Conservation (phyloP, 2,888 invertebrate genomes). For the Melanotus villosus region DNA sequence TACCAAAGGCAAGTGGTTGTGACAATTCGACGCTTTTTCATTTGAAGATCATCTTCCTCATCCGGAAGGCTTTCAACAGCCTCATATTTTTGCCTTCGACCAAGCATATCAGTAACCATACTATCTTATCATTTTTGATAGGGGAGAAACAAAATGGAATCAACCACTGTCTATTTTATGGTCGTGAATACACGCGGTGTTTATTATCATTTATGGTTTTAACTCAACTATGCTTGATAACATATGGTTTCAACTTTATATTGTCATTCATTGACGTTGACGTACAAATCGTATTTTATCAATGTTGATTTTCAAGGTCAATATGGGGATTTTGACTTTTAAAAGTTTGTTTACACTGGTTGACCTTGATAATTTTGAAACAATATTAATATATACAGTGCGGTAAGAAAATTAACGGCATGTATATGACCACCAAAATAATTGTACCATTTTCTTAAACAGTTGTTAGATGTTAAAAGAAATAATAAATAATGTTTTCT, state of each 20-base stretch:
- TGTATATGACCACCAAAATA: too few relatives aligned
- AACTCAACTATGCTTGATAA: constrained; percentile 11
- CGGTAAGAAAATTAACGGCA: too few relatives aligned
- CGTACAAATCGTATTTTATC: not conserved
- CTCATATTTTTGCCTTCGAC: constrained; percentile 57
- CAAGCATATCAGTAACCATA: constrained; percentile 27
- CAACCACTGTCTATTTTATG: constrained; percentile 43
- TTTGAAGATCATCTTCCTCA: constrained; percentile 59
- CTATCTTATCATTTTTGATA: constrained; percentile 37
- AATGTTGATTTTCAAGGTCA: not conserved
- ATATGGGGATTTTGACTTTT: not conserved
- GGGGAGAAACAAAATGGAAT: not conserved
- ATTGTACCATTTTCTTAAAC: too few relatives aligned
- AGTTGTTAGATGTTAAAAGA: too few relatives aligned
- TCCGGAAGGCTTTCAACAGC: constrained; percentile 54
- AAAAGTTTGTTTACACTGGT: too few relatives aligned
- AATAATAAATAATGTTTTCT: too few relatives aligned
- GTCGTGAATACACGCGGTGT: constrained; percentile 34
- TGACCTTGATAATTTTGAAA: too few relatives aligned
- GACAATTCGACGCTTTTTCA: constrained; percentile 59
- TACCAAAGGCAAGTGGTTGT: constrained; percentile 64
- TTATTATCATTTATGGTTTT: constrained; percentile 36
- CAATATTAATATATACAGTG: too few relatives aligned
- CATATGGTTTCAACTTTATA: constrained; percentile 18
- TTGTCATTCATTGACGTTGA: constrained; percentile 4